Base-by-base conservation (phyloP, 2,888 invertebrate genomes). In the Drosophila percnosoma region DNA sequence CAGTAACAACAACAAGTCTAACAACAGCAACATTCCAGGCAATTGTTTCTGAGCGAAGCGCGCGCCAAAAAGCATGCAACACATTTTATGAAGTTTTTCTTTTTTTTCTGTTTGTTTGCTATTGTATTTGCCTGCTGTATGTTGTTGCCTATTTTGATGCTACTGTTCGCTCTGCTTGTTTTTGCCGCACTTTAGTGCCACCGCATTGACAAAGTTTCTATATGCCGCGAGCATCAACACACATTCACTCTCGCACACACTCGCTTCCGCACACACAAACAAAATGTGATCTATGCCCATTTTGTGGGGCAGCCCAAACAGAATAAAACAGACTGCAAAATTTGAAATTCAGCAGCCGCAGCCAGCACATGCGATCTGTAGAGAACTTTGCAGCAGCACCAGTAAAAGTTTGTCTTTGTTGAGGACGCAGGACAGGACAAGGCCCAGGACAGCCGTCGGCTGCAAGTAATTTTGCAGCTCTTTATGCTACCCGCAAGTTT, bases 401-500 rank as follows among this genome's bases (percentile, higher is more conserved):
- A 55, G 38, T 38, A 81, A 89, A 87, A 87, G 80, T 87, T 87
- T 73, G 90, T 79, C 88, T 88, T 85, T 86, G 80, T 73, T 64
- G 59, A 52, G 49, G 53, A 55, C 45, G 55, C 58, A 65, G 64
- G 76, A 57, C 53, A 65, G 49, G 45, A 64, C 66, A 77, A 73
- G 73, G 71, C 82, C 61, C 64, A 76, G 72, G 52, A 69, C 66
- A 75, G 72, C 62, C 73, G 59, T 74, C 62, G 67, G 71, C 74
- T 76, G 72, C 80, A 83, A 82, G 80, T 76, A 83, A 73, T 90
- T 85, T 86, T 82, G 75, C 78, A 82, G 87, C 82, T 85, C 82
- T 89, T 85, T 89, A 83, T 85, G 84, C 81, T 68, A 83, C 89
- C 90, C 89, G 80, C 90, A 89, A 90, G 85, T 89, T 87, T 90